Evolutionary conservation across 2,888 invertebrate species (phyloP).

Genomic region (Anagyrus pseudococci): DNA sequence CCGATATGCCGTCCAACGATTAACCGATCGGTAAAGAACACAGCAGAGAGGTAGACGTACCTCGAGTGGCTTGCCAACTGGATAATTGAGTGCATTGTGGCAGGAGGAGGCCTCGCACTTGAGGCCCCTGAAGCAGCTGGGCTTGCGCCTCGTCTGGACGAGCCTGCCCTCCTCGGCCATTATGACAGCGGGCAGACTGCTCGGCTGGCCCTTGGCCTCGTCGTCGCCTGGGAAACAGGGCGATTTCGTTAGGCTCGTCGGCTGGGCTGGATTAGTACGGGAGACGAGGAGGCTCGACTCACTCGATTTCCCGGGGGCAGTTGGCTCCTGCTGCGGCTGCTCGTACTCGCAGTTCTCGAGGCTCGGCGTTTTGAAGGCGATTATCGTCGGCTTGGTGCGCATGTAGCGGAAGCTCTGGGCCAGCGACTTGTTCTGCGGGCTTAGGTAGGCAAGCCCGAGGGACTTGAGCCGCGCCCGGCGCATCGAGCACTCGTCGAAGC

Average conservation of each 20-base stretch:
- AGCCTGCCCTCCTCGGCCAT: constrained; percentile 70
- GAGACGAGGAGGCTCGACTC: constrained; percentile 43
- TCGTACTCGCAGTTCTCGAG: constrained; percentile 71
- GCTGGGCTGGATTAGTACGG: too few species aligned
- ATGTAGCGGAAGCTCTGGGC: constrained; percentile 90
- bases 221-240: too few species aligned
- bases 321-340: too few species aligned
- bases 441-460: constrained; percentile 69
- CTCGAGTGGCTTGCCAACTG: constrained; percentile 83
- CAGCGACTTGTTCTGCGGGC: constrained; percentile 79
- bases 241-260: too few species aligned
- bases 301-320: constrained; percentile 67
- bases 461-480: constrained; percentile 70
- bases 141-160: constrained; percentile 21
- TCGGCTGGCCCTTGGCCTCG: too few species aligned
- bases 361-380: constrained; percentile 85
- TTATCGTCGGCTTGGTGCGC: constrained; percentile 87
- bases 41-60: constrained; percentile 65
- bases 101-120: constrained; percentile 43
- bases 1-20: too few species aligned
- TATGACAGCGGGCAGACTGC: constrained; percentile 39
- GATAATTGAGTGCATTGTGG: constrained; percentile 67
- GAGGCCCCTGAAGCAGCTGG: constrained; percentile 36
- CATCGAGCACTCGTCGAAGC: constrained; percentile 74
- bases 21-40: too few species aligned